Conservation (phyloP, 2,888 invertebrate species). For the Synergus itoensis region DNA sequence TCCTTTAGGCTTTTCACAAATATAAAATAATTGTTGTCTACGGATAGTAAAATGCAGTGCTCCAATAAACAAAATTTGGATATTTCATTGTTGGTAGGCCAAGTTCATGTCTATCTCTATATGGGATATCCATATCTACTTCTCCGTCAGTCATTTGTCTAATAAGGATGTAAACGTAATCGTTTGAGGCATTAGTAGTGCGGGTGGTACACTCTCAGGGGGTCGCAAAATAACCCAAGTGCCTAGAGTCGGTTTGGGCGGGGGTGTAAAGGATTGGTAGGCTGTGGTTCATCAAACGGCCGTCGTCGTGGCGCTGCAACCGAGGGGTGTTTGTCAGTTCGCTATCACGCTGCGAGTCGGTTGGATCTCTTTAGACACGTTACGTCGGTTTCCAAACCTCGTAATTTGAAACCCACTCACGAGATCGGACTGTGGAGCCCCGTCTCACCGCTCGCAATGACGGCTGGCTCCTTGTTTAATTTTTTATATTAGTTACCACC, state of each 20-base stretch:
- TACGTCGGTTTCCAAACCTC: constrained; percentile 9
- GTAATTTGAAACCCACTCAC: neutral
- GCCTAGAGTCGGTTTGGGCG: neutral
- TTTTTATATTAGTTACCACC: neutral
- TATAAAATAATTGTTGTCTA: no score
- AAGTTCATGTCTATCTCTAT: no score
- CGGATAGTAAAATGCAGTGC: no score
- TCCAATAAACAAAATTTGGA: no score
- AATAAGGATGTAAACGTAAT: constrained; percentile 14
- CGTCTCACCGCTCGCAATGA: constrained; percentile 32
- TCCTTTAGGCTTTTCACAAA: no score
- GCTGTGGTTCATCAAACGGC: constrained; percentile 16
- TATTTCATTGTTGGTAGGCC: no score
- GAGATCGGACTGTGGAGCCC: constrained; percentile 5
- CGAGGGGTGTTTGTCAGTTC: constrained; percentile 21
- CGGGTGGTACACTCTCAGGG: neutral
- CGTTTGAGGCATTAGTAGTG: constrained; percentile 3
- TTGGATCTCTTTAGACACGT: constrained; percentile 22
- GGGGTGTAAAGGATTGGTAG: neutral
- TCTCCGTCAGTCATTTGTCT: neutral
- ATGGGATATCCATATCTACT: no score
- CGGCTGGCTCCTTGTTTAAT: constrained; percentile 18
- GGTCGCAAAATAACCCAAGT: constrained; percentile 35
- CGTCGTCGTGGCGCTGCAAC: constrained; percentile 34
- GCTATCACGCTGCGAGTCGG: constrained; percentile 37